Base-by-base conservation (phyloP, 2,113 vertebrate genomes). In the Menidia beryllina region DNA sequence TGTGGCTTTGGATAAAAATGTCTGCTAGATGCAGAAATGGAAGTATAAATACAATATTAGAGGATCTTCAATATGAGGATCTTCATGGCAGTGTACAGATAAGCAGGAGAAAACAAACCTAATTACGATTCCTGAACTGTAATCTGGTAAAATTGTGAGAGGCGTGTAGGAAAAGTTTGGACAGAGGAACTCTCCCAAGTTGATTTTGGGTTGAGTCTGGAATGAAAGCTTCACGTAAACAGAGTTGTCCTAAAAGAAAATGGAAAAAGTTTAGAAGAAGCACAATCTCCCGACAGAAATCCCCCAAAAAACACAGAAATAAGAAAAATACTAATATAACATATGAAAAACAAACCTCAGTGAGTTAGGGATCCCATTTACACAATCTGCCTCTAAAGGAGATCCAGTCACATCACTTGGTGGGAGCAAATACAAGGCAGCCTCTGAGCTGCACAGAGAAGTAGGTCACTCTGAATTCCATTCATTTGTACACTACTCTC, bases 391-490 rank as follows among this genome's bases (percentile, higher is more conserved):
- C 20, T 55, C 81, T 82, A 62, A 64, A 78, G 52, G 50, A 48
- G 39, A 83, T 56, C 50, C 74, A 79, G 75, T 81, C 75, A 34
- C 82, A 89, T 89, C 86, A 80, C 75, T 81, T 49, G 8, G 63
- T 23, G 61, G 71, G 77, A 79, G 72, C 69, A 54, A 64, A 86
- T 90, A 92, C 89, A 93, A 91, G 77, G 88, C 80, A 24, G 84
- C 84, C 87, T 87, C 87, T 90, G 63, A 91, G 81, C 50, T 17
- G 65, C 72, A 56, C 20, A 2, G 45, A 87, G 82, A 93, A 91
- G 86, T 92, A 91, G 91, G 90, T 92, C 90, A 91, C 75, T 82
- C 74, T 87, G 83, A 90, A 92, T 92, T 90, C 87, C 89, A 87
- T 91, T 92, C 87, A 91, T 90, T 91, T 90, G 90, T 89, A 88